phyloP scores from a whole-genome alignment of 1,140 invertebrate species.

The Tribolium castaneum region DNA sequence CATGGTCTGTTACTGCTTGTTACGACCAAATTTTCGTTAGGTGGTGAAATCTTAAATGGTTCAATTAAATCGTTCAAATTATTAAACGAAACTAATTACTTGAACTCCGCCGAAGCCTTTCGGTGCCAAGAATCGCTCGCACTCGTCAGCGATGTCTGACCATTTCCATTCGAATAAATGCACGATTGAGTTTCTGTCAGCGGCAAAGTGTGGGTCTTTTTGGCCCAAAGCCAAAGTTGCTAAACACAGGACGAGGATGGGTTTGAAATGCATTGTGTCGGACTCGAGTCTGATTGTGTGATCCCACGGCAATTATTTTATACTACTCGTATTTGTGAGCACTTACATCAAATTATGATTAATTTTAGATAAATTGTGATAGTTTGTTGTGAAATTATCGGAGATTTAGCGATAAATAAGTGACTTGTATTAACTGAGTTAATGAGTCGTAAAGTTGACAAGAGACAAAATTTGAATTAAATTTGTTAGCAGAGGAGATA shows the following conservation, averaged over 20 bases:
- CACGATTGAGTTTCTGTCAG: constrained; percentile 69
- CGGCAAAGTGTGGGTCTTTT: constrained; percentile 61
- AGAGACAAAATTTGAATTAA: no score
- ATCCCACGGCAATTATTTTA: neutral
- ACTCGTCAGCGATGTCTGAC: constrained; percentile 83
- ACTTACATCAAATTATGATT: neutral
- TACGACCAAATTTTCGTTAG: constrained; percentile 77
- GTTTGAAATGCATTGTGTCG: neutral
- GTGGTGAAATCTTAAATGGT: constrained; percentile 68
- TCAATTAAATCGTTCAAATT: neutral
- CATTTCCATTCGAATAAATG: constrained; percentile 87
- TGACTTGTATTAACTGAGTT: no score
- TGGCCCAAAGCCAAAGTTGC: constrained; percentile 46
- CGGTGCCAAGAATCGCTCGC: constrained; percentile 80
- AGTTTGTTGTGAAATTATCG: neutral
- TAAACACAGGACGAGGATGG: constrained; percentile 1
- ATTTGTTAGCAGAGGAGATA: no score
- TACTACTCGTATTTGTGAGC: neutral
- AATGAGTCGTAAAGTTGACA: no score
- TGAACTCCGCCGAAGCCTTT: constrained; percentile 82
- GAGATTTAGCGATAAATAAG: neutral
- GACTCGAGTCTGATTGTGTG: neutral
- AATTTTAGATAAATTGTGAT: neutral
- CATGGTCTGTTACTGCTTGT: constrained; percentile 84
- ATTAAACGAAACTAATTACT: constrained; percentile 58